A percentile compares a stretch with the other conserved stretches of the same genome.
Conservation (phyloP, 2,113 vertebrate genomes). For the Phyllopteryx taeniolatus region DNA sequence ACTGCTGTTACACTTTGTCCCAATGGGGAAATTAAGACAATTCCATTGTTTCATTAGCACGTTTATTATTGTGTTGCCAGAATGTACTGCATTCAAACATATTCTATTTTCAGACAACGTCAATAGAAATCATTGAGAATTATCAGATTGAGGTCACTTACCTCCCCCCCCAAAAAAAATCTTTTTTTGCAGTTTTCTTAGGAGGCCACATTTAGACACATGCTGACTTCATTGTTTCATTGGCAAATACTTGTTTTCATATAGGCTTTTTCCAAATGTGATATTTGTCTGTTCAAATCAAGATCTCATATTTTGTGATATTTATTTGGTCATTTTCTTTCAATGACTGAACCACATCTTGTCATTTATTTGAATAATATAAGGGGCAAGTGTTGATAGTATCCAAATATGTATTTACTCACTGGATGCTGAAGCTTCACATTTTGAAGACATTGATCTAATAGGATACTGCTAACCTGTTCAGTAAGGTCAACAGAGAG, state of each 20-base stretch:
- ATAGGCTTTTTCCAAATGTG: constrained; percentile 13
- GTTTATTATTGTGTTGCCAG: neutral
- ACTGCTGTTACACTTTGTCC: constrained; percentile 42
- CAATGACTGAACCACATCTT: constrained; percentile 35
- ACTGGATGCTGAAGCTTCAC: constrained; percentile 60
- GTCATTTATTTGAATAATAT: constrained; percentile 28
- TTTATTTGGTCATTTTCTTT: constrained; percentile 25
- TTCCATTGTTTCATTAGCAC: neutral
- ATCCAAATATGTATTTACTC: constrained; percentile 63
- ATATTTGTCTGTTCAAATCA: constrained; percentile 48
- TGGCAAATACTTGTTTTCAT: constrained; percentile 25
- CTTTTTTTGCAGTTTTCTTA: neutral
- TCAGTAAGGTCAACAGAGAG: neutral
- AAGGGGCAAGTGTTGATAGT: constrained; percentile 52
- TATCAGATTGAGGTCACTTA: neutral
- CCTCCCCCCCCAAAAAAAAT: neutral
- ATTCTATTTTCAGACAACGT: constrained; percentile 4
- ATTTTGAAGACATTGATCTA: constrained; percentile 30
- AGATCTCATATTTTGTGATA: constrained; percentile 36
- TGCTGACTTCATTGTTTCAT: constrained; percentile 24
- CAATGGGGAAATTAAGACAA: neutral
- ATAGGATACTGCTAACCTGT: constrained; percentile 17
- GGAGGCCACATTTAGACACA: constrained; percentile 4
- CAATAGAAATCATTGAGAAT: neutral
- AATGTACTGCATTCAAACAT: constrained; percentile 10